Evolutionary conservation across 1,140 invertebrate species (phyloP).

Genomic region (Dendrolimus punctatus): DNA sequence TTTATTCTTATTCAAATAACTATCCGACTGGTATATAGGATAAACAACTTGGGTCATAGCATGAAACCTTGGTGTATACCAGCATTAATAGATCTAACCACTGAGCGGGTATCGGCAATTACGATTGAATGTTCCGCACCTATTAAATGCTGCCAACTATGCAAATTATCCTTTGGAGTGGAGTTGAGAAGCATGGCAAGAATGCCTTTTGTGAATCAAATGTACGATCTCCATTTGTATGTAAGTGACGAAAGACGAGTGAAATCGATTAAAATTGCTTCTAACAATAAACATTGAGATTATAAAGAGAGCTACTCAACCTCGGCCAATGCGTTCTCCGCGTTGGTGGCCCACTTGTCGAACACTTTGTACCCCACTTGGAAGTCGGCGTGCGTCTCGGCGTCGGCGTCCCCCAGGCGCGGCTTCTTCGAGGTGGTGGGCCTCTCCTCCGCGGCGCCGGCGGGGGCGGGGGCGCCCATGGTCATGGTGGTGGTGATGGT

Average conservation of each 20-base stretch:
- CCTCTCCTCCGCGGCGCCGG: constrained; percentile 21
- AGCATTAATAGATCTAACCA: too few species aligned
- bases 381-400: constrained; percentile 25
- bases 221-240: too few species aligned
- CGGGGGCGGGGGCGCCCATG: not conserved
- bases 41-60: too few species aligned
- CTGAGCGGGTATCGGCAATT: too few species aligned
- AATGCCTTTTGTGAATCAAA: too few species aligned
- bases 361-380: constrained; percentile 39
- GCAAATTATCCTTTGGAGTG: too few species aligned
- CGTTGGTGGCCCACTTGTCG: constrained; percentile 36
- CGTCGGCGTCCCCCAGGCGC: constrained; percentile 41
- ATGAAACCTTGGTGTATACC: too few species aligned
- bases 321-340: constrained; percentile 21
- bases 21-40: too few species aligned
- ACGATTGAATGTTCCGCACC: too few species aligned
- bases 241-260: not conserved
- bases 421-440: constrained; percentile 72
- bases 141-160: too few species aligned
- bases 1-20: too few species aligned
- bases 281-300: not conserved
- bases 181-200: too few species aligned
- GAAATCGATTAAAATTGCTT: not conserved
- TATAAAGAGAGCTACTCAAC: constrained; percentile 10
- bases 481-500: constrained; percentile 12